Evolutionary conservation across 2,797 vertebrate species (phyloP), one percentile per base, ranked within the genome.

Genomic region (Hapalemur alaotrensis): DNA sequence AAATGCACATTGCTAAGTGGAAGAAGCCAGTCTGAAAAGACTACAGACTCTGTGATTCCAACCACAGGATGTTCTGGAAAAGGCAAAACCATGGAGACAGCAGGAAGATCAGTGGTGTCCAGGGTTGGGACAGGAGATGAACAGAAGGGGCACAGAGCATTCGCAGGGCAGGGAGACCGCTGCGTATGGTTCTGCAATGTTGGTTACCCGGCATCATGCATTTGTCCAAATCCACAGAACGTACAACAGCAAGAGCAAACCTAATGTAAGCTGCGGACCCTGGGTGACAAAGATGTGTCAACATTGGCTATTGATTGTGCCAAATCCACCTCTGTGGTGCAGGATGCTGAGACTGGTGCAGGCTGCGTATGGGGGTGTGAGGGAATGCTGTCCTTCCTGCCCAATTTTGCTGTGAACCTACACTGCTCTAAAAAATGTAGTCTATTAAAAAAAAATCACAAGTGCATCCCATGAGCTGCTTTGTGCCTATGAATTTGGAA

Each of bases 271-370:
- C 3, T 1, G 17, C 22, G 15, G 35, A 20, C 84, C 14, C 1
- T 15, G 30, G 52, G 20, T 22, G n/a, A 30, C 23, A 2, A 1
- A 25, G 48, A 22, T 2, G 2, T 35, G 30, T 23, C 35, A 0
- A 0, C 2, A 43, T 11, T 0, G 6, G 50, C 9, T n/a, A 22
- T 4, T 1, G 11, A 3, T 2, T 14, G 17, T 73, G 59, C 35
- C 11, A 8, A 0, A 9, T 6, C 46, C 28, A 2, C 17, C n/a
- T 5, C 7, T 30, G 17, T 32, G 65, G 67, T 4, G 25, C 38
- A 17, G 54, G 20, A 5, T 0, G 14, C 22, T 50, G 54, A 22
- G 0, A 9, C 15, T 4, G 35, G 72, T 14, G 25, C n/a, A 3
- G 2, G n/a, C 18, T 0, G 18, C 50, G 1, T 14, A 18, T 50